Percentiles rank a stretch among this genome's conserved stretches.
phyloP scores from a whole-genome alignment of 2,888 invertebrate genomes.

The Pteria penguin region DNA sequence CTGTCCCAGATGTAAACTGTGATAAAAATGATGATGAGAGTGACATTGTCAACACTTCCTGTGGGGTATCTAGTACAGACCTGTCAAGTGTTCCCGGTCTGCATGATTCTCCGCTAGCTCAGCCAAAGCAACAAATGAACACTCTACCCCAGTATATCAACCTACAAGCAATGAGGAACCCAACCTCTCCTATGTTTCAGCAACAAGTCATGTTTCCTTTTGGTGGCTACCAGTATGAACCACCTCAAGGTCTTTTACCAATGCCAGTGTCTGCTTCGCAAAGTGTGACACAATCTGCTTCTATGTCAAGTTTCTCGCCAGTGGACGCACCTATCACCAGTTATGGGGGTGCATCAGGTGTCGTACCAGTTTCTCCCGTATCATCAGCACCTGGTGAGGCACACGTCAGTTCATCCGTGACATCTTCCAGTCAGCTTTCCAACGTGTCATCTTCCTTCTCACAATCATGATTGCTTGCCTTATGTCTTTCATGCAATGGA shows the following conservation, averaged over 20 bases:
- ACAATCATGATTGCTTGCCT: conserved; percentile 19
- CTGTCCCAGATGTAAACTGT: conserved; percentile 20
- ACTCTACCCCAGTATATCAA: neutral
- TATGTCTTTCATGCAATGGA: conserved; percentile 23
- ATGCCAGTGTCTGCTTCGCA: conserved; percentile 15
- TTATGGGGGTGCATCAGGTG: neutral
- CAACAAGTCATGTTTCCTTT: conserved; percentile 17
- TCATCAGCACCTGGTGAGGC: neutral
- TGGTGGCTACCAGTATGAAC: conserved; percentile 16
- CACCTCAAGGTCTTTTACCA: conserved; percentile 11
- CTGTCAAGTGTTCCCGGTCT: neutral
- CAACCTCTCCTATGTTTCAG: conserved; percentile 3
- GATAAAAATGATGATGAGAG: conserved; percentile 13
- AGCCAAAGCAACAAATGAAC: conserved; percentile 29
- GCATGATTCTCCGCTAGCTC: neutral
- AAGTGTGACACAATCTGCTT: conserved; percentile 8
- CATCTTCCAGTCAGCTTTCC: conserved; percentile 9
- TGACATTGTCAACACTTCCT: conserved; percentile 11
- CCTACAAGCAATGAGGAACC: conserved; percentile 5
- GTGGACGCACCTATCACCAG: neutral
- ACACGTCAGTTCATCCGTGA: neutral
- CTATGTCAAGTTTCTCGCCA: neutral
- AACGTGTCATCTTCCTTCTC: conserved; percentile 18
- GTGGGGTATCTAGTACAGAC: neutral
- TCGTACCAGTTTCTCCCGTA: neutral